Base-by-base conservation (phyloP, 2,113 vertebrate species). In the Aramus guarauna region DNA sequence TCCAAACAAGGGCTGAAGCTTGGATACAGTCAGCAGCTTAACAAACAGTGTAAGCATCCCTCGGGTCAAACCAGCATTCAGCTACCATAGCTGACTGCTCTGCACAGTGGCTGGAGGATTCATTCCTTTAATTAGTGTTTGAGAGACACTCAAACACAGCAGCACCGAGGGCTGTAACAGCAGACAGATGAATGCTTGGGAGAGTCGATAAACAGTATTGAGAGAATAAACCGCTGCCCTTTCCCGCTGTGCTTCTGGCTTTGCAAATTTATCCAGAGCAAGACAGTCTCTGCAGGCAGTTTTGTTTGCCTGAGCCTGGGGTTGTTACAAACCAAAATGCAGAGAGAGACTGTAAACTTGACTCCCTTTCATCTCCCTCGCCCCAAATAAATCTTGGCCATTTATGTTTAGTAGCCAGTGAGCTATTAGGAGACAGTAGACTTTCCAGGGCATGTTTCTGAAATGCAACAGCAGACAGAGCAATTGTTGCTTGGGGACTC, bases 281-380 rank as follows among this genome's bases (percentile, higher is more conserved):
- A 23, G 50, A 43, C 18, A 9, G 53, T 11, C 62, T 79, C 62
- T 0, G 0, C 60, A 39, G 63, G 75, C 87, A 63, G 30, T 19
- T 77, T 29, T 7, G 1, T 21, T 26, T 18, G 41, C 76, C 66
- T 41, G 75, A 77, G 79, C 41, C 63, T 29, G 48, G 68, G 82
- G 36, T 68, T 76, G 73, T 81, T 80, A 75, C 64, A 39, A 81
- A 63, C 64, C 37, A 10, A 94, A 73, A 73, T 16, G 59, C 69
- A 67, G 63, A 26, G 63, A 27, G 84, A 75, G 69, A 15, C 83
- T 22, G 39, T 81, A 77, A 85, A 93, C 83, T 59, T 39, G 79
- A 77, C 64, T 94, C 83, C 59, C 48, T 92, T 85, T 88, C 93
- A 94, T 85, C 79, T 69, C 93, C 84, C 93, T 91, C 80, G 60